Evolutionary conservation across 2,113 vertebrate species (phyloP).

Genomic region (Hypomesus transpacificus): DNA sequence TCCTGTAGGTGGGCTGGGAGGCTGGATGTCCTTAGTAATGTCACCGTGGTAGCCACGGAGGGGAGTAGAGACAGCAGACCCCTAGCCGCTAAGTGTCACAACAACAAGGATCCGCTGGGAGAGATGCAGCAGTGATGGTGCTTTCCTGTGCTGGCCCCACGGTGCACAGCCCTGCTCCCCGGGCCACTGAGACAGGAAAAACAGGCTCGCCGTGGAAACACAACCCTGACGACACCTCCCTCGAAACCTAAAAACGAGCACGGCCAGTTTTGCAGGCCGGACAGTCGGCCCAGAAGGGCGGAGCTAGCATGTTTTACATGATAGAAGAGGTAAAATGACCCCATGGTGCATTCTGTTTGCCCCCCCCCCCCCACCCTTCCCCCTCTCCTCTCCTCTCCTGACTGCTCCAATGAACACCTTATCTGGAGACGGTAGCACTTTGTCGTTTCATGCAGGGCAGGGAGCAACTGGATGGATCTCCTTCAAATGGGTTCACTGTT

Average conservation of each 20-base stretch:
- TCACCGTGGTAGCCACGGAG: conserved; percentile 11
- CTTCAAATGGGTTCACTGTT: no score
- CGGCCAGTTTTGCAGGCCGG: conserved; percentile 42
- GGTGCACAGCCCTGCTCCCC: neutral
- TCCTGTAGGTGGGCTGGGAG: conserved; percentile 16
- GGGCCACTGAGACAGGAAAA: conserved; percentile 53
- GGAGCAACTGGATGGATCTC: neutral
- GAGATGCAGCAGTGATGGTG: conserved; percentile 3
- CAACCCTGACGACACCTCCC: conserved; percentile 50
- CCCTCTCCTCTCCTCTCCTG: neutral
- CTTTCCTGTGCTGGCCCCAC: conserved; percentile 21
- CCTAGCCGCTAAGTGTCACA: neutral
- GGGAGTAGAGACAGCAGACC: conserved; percentile 1
- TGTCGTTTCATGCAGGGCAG: no score
- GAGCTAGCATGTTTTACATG: conserved; percentile 8
- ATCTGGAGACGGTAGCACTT: no score
- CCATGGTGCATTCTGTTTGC: conserved; percentile 20
- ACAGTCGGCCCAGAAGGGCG: conserved; percentile 24
- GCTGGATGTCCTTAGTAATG: conserved; percentile 26
- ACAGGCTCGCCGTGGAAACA: conserved; percentile 55
- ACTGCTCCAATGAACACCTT: neutral
- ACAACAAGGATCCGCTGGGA: conserved; percentile 10
- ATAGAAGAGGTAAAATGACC: conserved; percentile 18
- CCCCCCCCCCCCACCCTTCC: conserved; percentile 6
- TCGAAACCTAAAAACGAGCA: conserved; percentile 69